Percentiles rank a stretch among this genome's conserved stretches.
phyloP scores from a whole-genome alignment of 2,113 vertebrate species.

The Phylloscopus whistleri region DNA sequence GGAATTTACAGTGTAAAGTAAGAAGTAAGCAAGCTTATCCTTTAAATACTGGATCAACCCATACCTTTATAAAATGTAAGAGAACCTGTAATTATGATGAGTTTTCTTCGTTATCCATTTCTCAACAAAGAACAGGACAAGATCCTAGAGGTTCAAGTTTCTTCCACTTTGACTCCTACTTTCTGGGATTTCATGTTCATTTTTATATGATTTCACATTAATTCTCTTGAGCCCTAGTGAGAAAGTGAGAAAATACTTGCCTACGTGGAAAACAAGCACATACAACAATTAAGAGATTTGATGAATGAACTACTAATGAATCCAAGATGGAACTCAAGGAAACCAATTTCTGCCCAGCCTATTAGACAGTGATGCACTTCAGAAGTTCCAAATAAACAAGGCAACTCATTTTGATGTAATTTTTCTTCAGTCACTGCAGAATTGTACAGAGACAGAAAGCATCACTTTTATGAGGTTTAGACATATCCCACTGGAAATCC shows the following conservation, averaged over 20 bases:
- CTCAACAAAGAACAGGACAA: background rate
- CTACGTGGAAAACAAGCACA: background rate
- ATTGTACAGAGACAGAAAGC: background rate
- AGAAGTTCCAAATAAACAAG: background rate
- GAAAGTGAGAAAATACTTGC: background rate
- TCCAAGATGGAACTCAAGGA: background rate
- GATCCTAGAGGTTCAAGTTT: background rate
- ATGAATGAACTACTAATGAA: background rate
- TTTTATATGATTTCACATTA: background rate
- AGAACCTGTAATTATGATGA: background rate
- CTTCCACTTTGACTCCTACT: background rate
- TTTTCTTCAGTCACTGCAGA: background rate
- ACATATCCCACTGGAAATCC: constrained; percentile 1
- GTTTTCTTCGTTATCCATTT: background rate
- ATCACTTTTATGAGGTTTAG: constrained; percentile 44
- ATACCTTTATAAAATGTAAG: background rate
- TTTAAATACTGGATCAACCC: background rate
- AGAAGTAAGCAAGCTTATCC: background rate
- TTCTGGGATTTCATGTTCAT: background rate
- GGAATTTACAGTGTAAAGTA: background rate
- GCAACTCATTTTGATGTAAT: background rate
- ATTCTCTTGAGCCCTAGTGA: background rate
- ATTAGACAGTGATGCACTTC: background rate
- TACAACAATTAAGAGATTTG: background rate
- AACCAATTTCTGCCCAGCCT: background rate